Percentiles rank a stretch among this genome's conserved stretches.
Evolutionary conservation across 2,888 invertebrate genomes (phyloP).

Genomic region (Perizoma flavofasciatum): DNA sequence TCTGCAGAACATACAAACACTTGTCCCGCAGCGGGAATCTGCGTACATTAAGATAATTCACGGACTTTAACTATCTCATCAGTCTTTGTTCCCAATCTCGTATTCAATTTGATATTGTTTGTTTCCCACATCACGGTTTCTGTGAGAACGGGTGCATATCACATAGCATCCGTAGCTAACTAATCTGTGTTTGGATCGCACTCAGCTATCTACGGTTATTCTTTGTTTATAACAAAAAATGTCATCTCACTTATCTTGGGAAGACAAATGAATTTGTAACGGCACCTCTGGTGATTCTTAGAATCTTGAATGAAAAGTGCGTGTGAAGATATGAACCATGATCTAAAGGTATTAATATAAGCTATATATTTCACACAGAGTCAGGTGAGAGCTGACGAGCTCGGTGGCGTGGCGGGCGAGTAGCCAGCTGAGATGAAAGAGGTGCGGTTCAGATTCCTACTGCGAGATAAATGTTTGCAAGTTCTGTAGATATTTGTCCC

Average conservation of each 20-base stretch:
- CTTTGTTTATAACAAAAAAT: constrained; percentile 20
- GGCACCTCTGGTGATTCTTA: background rate
- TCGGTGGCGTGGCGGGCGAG: too few relatives aligned
- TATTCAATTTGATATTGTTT: constrained; percentile 1
- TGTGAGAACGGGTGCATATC: constrained; percentile 23
- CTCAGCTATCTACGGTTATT: constrained; percentile 19
- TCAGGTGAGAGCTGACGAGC: too few relatives aligned
- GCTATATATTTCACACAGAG: too few relatives aligned
- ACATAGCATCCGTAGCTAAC: constrained; percentile 5
- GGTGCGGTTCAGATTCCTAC: too few relatives aligned
- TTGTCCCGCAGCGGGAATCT: too few relatives aligned
- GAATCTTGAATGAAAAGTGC: background rate
- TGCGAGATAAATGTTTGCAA: too few relatives aligned
- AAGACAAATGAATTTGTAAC: constrained; percentile 13
- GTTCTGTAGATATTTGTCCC: too few relatives aligned
- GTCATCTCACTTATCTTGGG: constrained; percentile 8
- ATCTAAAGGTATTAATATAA: too few relatives aligned
- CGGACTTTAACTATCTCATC: background rate
- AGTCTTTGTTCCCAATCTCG: background rate
- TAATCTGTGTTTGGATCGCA: constrained; percentile 3
- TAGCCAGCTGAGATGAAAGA: too few relatives aligned
- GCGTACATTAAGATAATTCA: too few relatives aligned
- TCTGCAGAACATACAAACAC: too few relatives aligned
- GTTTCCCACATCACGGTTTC: constrained; percentile 29
- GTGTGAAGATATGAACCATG: too few relatives aligned